Conservation (phyloP, 1,140 invertebrate species). For the Cydia fagiglandana region DNA sequence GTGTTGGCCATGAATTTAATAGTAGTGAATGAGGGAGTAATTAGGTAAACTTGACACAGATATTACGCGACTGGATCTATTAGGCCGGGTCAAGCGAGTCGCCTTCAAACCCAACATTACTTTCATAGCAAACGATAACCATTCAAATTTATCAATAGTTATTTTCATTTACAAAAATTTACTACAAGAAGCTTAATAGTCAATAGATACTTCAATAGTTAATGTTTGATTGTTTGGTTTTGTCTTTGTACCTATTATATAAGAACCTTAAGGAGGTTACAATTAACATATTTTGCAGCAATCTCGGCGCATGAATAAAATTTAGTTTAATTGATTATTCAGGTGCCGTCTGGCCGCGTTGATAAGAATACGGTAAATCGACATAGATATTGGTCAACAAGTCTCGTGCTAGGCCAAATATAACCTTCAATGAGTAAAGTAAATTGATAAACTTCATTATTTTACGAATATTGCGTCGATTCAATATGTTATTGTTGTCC, state of each 20-base stretch:
- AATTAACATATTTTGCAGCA: constrained; percentile 22
- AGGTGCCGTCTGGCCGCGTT: not conserved
- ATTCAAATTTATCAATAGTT: not conserved
- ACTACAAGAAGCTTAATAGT: no score
- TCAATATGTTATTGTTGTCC: no score
- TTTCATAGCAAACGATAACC: not conserved
- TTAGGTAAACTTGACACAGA: constrained; percentile 36
- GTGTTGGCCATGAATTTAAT: constrained; percentile 50
- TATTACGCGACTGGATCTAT: constrained; percentile 14
- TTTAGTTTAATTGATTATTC: constrained; percentile 30
- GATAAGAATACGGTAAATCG: constrained; percentile 41
- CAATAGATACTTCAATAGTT: no score
- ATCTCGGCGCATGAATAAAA: constrained; percentile 12
- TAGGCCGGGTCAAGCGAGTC: not conserved
- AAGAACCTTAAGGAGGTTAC: constrained; percentile 29
- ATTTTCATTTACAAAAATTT: not conserved
- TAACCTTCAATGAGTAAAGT: no score
- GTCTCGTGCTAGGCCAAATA: no score
- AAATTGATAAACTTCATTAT: no score
- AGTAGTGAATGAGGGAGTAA: constrained; percentile 42
- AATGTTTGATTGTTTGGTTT: not conserved
- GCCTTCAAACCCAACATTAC: not conserved
- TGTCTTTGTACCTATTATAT: constrained; percentile 19
- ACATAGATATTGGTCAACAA: constrained; percentile 36
- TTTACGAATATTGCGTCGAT: no score